These are phyloP conservation scores for Panthera tigris DNA, from an alignment of 2,113 vertebrate species.

Conservation along the genomic window DNA sequence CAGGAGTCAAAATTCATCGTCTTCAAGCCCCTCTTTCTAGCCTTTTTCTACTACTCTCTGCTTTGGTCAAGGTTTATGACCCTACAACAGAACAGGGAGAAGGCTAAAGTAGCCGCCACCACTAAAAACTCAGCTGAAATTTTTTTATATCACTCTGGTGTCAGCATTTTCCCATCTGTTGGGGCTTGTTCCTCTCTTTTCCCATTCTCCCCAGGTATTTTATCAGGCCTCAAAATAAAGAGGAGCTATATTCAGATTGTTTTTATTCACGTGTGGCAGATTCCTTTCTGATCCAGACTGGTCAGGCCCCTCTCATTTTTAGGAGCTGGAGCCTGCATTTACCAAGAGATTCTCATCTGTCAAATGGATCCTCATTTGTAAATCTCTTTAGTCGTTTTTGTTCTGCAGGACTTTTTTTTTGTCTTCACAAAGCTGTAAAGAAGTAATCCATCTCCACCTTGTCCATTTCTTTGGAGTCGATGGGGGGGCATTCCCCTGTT, in stretches of 20 bases:
- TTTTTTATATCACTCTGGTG: conserved; percentile 58
- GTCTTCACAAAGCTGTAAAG: conserved; percentile 45
- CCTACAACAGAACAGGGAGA: conserved; percentile 47
- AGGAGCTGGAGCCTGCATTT: conserved; percentile 58
- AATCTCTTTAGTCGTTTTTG: conserved; percentile 59
- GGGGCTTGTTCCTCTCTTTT: conserved; percentile 50
- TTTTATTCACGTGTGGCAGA: conserved; percentile 60
- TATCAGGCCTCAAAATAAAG: conserved; percentile 60
- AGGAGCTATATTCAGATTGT: conserved; percentile 57
- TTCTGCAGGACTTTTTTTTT: conserved; percentile 13
- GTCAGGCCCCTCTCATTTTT: conserved; percentile 58
- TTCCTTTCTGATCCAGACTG: conserved; percentile 24
- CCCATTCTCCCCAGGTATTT: conserved; percentile 22
- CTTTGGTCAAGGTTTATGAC: conserved; percentile 68
- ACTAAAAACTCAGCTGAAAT: conserved; percentile 11
- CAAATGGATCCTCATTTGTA: conserved; percentile 60
- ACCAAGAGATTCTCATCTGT: conserved; percentile 55
- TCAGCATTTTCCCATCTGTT: conserved; percentile 66
- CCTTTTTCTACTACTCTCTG: conserved; percentile 76
- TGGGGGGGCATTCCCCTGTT: conserved; percentile 26
- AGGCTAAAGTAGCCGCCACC: conserved; percentile 42
- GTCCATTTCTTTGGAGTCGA: conserved; percentile 43
- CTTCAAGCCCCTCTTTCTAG: conserved; percentile 84
- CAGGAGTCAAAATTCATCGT: conserved; percentile 83
- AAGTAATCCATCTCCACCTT: conserved; percentile 21